These are phyloP conservation scores for Porites rus DNA, from an alignment of 92 coral and sea anemone species.

Conservation along the genomic window DNA sequence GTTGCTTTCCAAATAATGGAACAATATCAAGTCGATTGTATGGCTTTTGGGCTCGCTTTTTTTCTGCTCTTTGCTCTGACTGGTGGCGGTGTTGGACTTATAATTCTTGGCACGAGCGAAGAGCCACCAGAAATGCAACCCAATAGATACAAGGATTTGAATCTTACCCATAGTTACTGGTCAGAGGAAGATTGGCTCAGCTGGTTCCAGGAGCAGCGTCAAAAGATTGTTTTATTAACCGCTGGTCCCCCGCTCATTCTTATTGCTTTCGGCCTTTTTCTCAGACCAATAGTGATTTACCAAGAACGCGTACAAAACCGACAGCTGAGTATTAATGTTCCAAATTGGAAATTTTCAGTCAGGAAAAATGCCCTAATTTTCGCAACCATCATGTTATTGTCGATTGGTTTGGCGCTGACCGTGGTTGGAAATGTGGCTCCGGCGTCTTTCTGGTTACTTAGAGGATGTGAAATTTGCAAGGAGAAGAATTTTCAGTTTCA, in stretches of 20 bases:
- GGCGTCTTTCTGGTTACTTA: background rate
- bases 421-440: constrained; percentile 1
- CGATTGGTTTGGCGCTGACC: constrained; percentile 5
- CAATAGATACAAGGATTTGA: background rate
- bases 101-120: background rate
- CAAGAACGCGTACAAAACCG: background rate
- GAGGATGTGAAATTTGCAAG: constrained; percentile 7
- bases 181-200: constrained; percentile 13
- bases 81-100: background rate
- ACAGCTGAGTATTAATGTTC: background rate
- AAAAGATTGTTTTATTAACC: constrained; percentile 10
- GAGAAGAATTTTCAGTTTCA: constrained; percentile 14
- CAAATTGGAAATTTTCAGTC: background rate
- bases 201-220: constrained; percentile 14
- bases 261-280: background rate
- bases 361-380: constrained; percentile 7
- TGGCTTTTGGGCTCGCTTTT: background rate
- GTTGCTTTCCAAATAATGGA: constrained; percentile 12
- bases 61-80: background rate
- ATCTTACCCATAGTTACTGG: constrained; percentile 9
- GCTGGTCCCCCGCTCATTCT: constrained; percentile 5
- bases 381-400: constrained; percentile 6
- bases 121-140: constrained; percentile 1
- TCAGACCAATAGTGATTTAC: background rate
- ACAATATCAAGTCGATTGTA: background rate